Conservation (phyloP, 2,797 vertebrate species). For the Knipowitschia caucasica region DNA sequence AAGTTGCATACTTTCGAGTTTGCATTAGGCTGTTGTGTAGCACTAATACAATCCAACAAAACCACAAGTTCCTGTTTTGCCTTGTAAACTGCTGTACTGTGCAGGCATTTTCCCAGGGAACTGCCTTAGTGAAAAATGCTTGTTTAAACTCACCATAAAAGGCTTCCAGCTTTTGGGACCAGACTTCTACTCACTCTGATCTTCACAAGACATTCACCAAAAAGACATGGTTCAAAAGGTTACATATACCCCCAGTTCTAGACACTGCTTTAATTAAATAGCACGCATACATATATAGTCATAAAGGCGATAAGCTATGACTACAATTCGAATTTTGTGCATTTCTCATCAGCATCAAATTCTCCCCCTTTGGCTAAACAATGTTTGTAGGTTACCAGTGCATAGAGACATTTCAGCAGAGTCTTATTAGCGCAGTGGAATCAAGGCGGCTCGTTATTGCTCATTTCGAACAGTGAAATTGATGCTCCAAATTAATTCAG, state of each 20-base stretch:
- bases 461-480: slow-evolving; percentile 60
- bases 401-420: slow-evolving; percentile 37
- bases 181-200: not conserved
- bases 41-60: not conserved
- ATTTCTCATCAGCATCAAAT: not conserved
- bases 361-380: slow-evolving; percentile 39
- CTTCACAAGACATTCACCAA: not conserved
- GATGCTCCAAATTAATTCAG: slow-evolving; percentile 73
- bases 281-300: not conserved
- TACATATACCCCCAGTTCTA: too few relatives aligned
- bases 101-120: not conserved
- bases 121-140: not conserved
- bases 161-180: not conserved
- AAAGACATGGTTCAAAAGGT: not conserved
- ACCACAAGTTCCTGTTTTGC: too few relatives aligned
- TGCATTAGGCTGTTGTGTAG: not conserved
- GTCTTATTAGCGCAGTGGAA: slow-evolving; percentile 67
- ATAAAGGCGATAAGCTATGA: not conserved
- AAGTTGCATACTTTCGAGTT: too few relatives aligned
- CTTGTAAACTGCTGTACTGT: not conserved
- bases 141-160: not conserved
- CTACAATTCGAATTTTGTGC: not conserved
- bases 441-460: slow-evolving; percentile 63
- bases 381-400: slow-evolving; percentile 74
- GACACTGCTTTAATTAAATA: too few relatives aligned